These are phyloP conservation scores for Chrysolina haemoptera DNA, from an alignment of 2,888 invertebrate genomes.

Conservation along the genomic window DNA sequence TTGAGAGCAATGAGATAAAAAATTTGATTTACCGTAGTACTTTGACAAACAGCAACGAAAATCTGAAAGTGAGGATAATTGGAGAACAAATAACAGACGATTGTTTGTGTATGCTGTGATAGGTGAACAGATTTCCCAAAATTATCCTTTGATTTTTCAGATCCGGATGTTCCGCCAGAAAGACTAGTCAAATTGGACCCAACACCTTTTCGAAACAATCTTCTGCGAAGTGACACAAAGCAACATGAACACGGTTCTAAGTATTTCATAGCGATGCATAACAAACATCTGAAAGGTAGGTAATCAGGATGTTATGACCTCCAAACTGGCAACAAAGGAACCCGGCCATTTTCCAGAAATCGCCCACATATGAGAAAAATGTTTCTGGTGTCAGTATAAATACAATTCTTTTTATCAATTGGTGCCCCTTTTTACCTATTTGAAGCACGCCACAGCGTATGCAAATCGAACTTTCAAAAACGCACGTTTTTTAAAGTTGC, in stretches of 20 bases:
- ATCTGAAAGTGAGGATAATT: slow-evolving; percentile 44
- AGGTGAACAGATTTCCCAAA: not conserved
- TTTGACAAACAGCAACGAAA: slow-evolving; percentile 32
- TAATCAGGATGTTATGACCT: not conserved
- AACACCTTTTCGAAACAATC: not conserved
- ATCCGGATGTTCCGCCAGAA: slow-evolving; percentile 50
- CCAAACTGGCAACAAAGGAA: not conserved
- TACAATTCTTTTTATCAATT: too few species aligned
- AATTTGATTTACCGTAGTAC: slow-evolving; percentile 45
- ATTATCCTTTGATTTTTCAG: slow-evolving; percentile 36
- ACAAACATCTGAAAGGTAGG: slow-evolving; percentile 46
- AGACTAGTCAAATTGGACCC: slow-evolving; percentile 31
- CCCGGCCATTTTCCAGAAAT: not conserved
- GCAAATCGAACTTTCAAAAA: too few species aligned
- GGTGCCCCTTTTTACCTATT: too few species aligned
- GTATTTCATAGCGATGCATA: slow-evolving; percentile 40
- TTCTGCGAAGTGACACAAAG: not conserved
- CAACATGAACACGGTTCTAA: not conserved
- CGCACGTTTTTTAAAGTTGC: too few species aligned
- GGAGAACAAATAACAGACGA: slow-evolving; percentile 52
- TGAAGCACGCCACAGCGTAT: too few species aligned
- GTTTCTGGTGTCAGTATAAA: too few species aligned
- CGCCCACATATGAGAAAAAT: too few species aligned
- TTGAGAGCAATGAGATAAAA: slow-evolving; percentile 39
- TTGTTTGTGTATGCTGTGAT: slow-evolving; percentile 46